Evolutionary conservation across 2,113 vertebrate genomes (phyloP).

Genomic region (Corythaixoides concolor): DNA sequence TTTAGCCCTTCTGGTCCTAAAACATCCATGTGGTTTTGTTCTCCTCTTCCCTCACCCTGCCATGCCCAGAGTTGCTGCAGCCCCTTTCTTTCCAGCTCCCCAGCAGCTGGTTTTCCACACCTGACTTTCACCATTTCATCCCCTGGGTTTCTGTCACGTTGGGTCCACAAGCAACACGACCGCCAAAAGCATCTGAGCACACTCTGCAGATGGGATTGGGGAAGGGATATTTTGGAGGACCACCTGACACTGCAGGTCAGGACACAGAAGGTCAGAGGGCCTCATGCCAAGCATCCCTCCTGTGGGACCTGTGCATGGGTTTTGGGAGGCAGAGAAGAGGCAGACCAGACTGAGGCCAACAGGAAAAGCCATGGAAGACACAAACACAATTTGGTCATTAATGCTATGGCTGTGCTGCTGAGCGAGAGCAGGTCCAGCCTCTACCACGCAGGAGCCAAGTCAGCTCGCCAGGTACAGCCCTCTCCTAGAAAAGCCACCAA

Average conservation of each 20-base stretch:
- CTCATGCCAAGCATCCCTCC: background rate
- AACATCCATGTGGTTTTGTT: background rate
- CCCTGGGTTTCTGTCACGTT: background rate
- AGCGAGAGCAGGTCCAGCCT: background rate
- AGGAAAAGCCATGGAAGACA: background rate
- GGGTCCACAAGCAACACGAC: background rate
- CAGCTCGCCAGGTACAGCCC: background rate
- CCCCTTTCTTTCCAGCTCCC: background rate
- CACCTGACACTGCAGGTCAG: fast-evolving
- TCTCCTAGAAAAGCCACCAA: fast-evolving
- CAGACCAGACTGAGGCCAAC: background rate
- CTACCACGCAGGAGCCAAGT: background rate
- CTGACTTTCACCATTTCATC: background rate
- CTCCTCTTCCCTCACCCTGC: background rate
- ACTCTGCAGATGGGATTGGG: background rate
- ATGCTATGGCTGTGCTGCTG: fast-evolving
- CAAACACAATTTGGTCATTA: background rate
- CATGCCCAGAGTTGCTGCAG: background rate
- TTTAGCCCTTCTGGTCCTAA: background rate
- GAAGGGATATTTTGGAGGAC: background rate
- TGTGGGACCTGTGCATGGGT: background rate
- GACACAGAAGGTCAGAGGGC: background rate
- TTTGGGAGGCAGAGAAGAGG: background rate
- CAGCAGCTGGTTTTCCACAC: background rate
- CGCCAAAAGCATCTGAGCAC: background rate